phyloP scores from a whole-genome alignment of 2,113 vertebrate genomes.

The Seriola quinqueradiata region DNA sequence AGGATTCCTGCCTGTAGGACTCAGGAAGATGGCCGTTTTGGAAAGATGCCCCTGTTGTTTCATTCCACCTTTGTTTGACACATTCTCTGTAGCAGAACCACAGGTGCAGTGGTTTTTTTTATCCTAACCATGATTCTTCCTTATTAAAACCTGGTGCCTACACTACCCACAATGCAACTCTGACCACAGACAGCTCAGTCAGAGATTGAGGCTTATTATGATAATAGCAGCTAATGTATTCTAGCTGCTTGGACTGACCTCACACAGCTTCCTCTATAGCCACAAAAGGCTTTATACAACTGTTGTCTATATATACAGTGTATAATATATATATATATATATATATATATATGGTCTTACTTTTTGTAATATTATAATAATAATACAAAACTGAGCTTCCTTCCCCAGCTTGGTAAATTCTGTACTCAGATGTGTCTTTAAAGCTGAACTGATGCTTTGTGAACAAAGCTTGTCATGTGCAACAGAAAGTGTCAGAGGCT shows the following conservation, averaged over 20 bases:
- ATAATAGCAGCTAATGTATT: too few relatives aligned
- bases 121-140: background rate
- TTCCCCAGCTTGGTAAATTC: too few relatives aligned
- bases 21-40: background rate
- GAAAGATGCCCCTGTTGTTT: slow-evolving; percentile 2
- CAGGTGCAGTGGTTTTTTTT: background rate
- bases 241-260: too few relatives aligned
- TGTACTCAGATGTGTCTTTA: background rate
- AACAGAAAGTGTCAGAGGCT: background rate
- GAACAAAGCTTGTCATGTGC: background rate
- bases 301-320: too few relatives aligned
- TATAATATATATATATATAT: too few relatives aligned
- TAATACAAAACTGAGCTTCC: too few relatives aligned
- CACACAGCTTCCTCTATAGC: too few relatives aligned
- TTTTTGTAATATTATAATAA: too few relatives aligned
- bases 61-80: background rate
- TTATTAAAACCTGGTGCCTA: background rate
- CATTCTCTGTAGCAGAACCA: background rate
- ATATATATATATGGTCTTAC: too few relatives aligned
- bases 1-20: background rate
- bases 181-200: too few relatives aligned
- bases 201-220: too few relatives aligned
- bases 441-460: background rate
- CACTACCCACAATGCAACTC: background rate
- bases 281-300: too few relatives aligned